Base-by-base conservation (phyloP, 2,113 vertebrate genomes). In the Heteronetta atricapilla region DNA sequence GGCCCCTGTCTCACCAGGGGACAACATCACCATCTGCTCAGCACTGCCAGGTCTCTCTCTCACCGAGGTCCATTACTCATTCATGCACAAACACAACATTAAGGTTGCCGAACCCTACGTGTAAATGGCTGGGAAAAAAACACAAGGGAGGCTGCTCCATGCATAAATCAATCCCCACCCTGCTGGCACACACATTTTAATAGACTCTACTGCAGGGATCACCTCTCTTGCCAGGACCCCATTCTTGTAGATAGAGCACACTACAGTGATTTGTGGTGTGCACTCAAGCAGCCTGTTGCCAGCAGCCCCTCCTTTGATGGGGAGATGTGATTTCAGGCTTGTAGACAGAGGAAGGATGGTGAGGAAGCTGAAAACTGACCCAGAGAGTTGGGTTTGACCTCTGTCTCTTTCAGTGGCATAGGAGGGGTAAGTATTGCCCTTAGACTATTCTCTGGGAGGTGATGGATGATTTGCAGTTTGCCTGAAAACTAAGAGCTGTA, bases 21-120 rank as follows among this genome's bases (percentile, higher is more conserved):
- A 70, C 44, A 85, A 13, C 82, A 79, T 26, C 28, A 60, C 48
- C 84, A 77, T 67, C 84, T 94, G 84, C 53, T 82, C 67, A 85
- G 58, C 74, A 31, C 18, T 11, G n/a, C 50, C 79, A 74, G 58
- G 70, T 79, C 58, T 69, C 50, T 82, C 40, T 44, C 22, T 36
- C 50, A 86, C 55, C 31, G 40, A n/a, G 40, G 15, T n/a, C 53
- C 58, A n/a, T 75, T 53, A 72, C 13, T 63, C 31, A 10, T 62
- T 62, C 31, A 59, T 11, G 42, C 31, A 87, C 66, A 82, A 76
- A 66, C 7, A 82, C 67, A 66, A 58, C 36, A 77, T 38, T 36
- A 44, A 66, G 33, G n/a, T 72, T 84, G 29, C 42, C 0, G 4
- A 84, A 44, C 78, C 26, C 19, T 22, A 2, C 5, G 12, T 44